A percentile compares a stretch with the other conserved stretches of the same genome.
Conservation (phyloP, 2,888 invertebrate genomes). For the Sarcophaga variegata region DNA sequence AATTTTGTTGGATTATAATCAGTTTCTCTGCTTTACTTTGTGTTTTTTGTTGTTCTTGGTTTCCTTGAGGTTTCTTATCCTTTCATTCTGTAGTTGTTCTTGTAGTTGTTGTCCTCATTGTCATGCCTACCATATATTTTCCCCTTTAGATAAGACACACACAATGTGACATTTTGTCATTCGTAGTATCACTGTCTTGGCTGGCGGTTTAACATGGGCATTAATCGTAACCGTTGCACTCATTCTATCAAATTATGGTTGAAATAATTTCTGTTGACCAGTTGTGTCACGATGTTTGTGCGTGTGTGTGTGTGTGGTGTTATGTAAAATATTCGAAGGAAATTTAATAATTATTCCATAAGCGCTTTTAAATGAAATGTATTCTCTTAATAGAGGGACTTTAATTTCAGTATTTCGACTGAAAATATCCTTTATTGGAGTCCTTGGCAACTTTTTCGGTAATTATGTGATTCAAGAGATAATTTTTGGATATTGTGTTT, state of each 20-base stretch:
- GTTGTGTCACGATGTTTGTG: background rate
- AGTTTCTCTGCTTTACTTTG: conserved; percentile 35
- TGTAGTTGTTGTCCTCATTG: conserved; percentile 19
- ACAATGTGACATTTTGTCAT: conserved; percentile 37
- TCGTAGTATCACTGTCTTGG: conserved; percentile 27
- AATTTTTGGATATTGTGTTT: too few species aligned
- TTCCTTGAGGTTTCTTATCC: background rate
- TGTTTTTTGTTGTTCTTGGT: background rate
- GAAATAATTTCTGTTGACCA: conserved; percentile 23
- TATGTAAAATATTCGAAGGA: conserved; percentile 1
- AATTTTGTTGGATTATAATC: conserved; percentile 46
- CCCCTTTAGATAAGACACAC: conserved; percentile 44
- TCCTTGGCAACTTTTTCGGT: too few species aligned
- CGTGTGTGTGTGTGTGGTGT: background rate
- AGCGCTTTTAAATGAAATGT: too few species aligned
- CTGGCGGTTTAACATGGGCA: conserved; percentile 50
- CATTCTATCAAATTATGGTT: conserved; percentile 54
- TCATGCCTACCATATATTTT: background rate
- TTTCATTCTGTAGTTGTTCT: background rate
- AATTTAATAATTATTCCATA: background rate
- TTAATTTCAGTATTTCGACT: too few species aligned
- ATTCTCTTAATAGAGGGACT: too few species aligned
- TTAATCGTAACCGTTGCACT: conserved; percentile 45
- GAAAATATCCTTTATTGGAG: too few species aligned
- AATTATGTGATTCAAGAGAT: too few species aligned